These are phyloP conservation scores for Patagioenas fasciata DNA, from an alignment of 2,113 vertebrate genomes.

Conservation along the genomic window DNA sequence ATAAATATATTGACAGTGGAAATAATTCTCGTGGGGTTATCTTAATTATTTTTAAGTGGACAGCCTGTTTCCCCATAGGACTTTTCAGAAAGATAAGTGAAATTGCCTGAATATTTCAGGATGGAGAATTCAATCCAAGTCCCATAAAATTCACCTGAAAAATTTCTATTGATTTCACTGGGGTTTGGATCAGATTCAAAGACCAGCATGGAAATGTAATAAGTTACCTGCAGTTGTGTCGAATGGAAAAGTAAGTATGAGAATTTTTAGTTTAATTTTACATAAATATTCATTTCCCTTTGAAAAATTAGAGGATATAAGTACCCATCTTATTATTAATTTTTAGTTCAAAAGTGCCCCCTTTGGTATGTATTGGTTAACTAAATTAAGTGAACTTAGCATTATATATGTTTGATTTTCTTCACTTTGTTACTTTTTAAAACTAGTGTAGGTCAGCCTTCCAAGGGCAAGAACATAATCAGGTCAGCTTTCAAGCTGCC, in stretches of 20 bases:
- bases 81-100: not conserved
- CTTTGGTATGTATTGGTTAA: slow-evolving; percentile 17
- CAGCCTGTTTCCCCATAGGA: not conserved
- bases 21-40: slow-evolving; percentile 19
- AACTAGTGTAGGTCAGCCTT: slow-evolving; percentile 47
- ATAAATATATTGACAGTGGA: not conserved
- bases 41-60: slow-evolving; percentile 29
- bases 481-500: slow-evolving; percentile 63
- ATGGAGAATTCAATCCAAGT: not conserved
- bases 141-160: slow-evolving; percentile 27
- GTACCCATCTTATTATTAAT: not conserved
- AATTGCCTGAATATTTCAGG: slow-evolving; percentile 3
- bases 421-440: slow-evolving; percentile 51
- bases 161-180: slow-evolving; percentile 17
- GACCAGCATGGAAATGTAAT: not conserved
- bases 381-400: slow-evolving; percentile 21
- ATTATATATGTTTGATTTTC: slow-evolving; percentile 12
- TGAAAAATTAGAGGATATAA: slow-evolving; percentile 45
- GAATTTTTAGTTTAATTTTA: slow-evolving; percentile 6
- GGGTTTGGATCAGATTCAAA: slow-evolving; percentile 26
- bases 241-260: not conserved
- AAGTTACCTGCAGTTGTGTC: not conserved
- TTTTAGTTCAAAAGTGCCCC: not conserved
- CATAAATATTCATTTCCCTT: not conserved
- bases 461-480: slow-evolving; percentile 66